These are phyloP conservation scores for Trissolcus brochymenae DNA, from an alignment of 2,888 invertebrate species.

Conservation along the genomic window DNA sequence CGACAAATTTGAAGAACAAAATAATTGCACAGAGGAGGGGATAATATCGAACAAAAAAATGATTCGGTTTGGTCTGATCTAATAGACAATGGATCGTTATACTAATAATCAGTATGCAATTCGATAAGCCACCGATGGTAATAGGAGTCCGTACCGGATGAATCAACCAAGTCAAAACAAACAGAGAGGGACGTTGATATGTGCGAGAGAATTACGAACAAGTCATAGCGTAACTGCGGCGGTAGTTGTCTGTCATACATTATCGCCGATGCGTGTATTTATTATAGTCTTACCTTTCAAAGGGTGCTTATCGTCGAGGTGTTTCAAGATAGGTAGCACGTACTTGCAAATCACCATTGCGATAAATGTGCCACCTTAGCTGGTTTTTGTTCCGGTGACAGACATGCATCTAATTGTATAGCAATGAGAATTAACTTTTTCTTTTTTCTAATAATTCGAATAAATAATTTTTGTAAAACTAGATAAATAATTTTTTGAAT, in stretches of 20 bases:
- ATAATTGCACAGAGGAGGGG: no score
- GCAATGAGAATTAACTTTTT: no score
- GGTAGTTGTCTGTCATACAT: constrained; percentile 51
- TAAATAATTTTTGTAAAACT: no score
- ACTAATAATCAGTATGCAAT: constrained; percentile 66
- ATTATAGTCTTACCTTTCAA: constrained; percentile 48
- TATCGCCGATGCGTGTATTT: constrained; percentile 52
- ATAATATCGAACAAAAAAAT: no score
- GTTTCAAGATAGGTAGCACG: constrained; percentile 28
- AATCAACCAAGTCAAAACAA: constrained; percentile 60
- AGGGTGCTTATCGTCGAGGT: constrained; percentile 34
- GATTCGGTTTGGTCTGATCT: constrained; percentile 5
- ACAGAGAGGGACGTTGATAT: constrained; percentile 44
- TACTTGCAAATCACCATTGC: constrained; percentile 9
- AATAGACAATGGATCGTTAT: constrained; percentile 73
- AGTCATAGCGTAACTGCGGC: constrained; percentile 49
- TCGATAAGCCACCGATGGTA: constrained; percentile 55
- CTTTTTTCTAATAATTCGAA: no score
- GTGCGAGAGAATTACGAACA: constrained; percentile 47
- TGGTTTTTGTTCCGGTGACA: constrained; percentile 7
- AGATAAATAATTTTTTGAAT: no score
- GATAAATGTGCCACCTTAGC: constrained; percentile 20
- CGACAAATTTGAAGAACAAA: no score
- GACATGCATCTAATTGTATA: neutral
- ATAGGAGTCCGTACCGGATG: constrained; percentile 60